Evolutionary conservation across 2,113 vertebrate species (phyloP), one percentile per base, ranked within the genome.

Genomic region (Cariama cristata): DNA sequence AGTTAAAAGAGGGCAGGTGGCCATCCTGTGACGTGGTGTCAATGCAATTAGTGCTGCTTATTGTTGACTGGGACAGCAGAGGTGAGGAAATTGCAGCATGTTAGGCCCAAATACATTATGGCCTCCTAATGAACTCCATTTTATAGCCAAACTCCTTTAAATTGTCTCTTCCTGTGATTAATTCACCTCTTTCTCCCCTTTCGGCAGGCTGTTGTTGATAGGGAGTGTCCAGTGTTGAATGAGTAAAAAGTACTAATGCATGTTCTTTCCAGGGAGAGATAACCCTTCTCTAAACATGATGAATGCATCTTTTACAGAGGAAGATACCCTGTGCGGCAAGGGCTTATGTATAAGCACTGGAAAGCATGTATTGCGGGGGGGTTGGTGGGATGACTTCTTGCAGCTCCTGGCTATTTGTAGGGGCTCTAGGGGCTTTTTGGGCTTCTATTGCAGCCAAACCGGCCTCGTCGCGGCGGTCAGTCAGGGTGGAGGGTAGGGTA

Each of bases 201-300:
- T 97, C 97, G 98, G 98, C 98, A 97, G 98, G 98, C 98, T 96
- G 97, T 97, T 98, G 98, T 98, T 99, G 99, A 99, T 99, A 99
- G 99, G 98, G 99, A 99, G 98, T 98, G 98, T 98, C 98, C 98
- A 97, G 97, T 97, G 98, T 98, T 98, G 98, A 99, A 98, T 98
- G 98, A 99, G 98, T 99, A 99, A 99, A 99, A 98, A 98, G 97
- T 98, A 97, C 98, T 99, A 99, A 99, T 99, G 99, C 98, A 98
- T 97, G 98, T 98, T 98, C 98, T 97, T 97, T 96, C 74, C 93
- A 92, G 97, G 96, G 91, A 97, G 97, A 97, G 99, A 99, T 99
- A 99, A 99, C 99, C 98, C 98, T 95, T 97, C 97, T 98, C 97
- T 98, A 98, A 97, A 96, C 95, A 98, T 98, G 98, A 99, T 98